Conservation (phyloP, 2,797 vertebrate species). For the Stomatorhinus walkeri region DNA sequence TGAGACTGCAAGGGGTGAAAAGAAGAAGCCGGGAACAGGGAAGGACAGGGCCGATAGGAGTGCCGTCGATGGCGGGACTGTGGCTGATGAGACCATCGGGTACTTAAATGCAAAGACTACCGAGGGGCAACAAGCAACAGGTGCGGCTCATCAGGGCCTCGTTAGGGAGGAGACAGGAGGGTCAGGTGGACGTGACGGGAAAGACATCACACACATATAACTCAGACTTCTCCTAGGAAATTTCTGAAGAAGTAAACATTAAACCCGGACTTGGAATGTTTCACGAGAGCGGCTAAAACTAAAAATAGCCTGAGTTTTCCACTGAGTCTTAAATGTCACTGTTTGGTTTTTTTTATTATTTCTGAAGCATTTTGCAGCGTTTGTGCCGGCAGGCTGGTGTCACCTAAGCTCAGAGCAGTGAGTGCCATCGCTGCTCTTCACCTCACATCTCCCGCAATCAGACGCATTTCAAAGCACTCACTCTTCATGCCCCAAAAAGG, state of each 20-base stretch:
- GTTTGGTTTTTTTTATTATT: constrained; percentile 17
- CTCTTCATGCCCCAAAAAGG: constrained; percentile 30
- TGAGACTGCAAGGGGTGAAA: neutral
- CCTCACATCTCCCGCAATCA: constrained; percentile 32
- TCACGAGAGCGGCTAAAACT: neutral
- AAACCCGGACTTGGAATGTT: neutral
- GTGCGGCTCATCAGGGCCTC: neutral
- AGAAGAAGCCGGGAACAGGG: neutral
- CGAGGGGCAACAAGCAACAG: neutral
- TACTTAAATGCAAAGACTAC: neutral
- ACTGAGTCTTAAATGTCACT: constrained; percentile 12
- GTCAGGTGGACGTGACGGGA: neutral
- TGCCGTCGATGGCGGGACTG: neutral
- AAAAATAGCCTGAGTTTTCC: neutral
- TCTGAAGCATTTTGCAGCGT: constrained; percentile 27
- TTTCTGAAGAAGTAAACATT: neutral
- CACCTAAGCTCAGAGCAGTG: constrained; percentile 31
- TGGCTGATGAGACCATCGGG: neutral
- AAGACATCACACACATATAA: neutral
- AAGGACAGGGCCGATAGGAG: neutral
- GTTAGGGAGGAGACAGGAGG: neutral
- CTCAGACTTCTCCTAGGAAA: neutral
- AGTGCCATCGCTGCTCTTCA: constrained; percentile 41
- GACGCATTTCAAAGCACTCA: constrained; percentile 43
- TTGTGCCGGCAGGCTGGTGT: constrained; percentile 26